Base-by-base conservation (phyloP, 2,888 invertebrate species). In the Malthinus flaveolus region DNA sequence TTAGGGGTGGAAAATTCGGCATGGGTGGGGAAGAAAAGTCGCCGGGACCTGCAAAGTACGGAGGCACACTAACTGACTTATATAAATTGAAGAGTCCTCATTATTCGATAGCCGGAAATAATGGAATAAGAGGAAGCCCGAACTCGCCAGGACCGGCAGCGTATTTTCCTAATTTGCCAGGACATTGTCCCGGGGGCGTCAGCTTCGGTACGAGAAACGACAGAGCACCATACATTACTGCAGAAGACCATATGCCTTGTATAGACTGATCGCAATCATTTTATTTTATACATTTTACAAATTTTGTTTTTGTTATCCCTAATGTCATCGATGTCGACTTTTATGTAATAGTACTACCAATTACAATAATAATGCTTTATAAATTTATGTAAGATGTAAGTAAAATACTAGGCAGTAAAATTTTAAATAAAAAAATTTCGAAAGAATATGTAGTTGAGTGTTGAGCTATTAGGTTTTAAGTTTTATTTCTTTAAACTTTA, bases 151-250 rank as follows among this genome's bases (percentile, higher is more conserved):
- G 84, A 1, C 84, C 84, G 8, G 83, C 83, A 12, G 82, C 80
- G 13, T 84, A 84, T 75, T 79, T 79, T 71, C 82, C 82, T 66
- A 71, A 70, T 8, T 75, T 81, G 60, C 71, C 75, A 23, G 70
- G 73, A 0, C 79, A 81, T 75, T 79, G 79, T 54, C 78, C 79
- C 7, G 81, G 81, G 49, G 76, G 81, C 31, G 87, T 82, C 69
- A 85, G 86, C 12, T 87, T 87, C 72, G 87, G 87, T 32, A 79
- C 80, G 11, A 84, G 86, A 44, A 80, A 81, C 59, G 85, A 86
- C 72, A 82, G 79, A 10, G 79, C 82, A 35, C 83, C 85, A 4
- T 83, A 85, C 74, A 81, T 87, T 65, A 82, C 85, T 47, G 80
- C 81, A 15, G 81, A 84, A 56, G 86, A 87, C 70, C 82, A 83